A percentile compares a stretch with the other conserved stretches of the same genome.
These are phyloP conservation scores for Plagiodera versicolora DNA, from an alignment of 2,888 invertebrate species.

Conservation along the genomic window DNA sequence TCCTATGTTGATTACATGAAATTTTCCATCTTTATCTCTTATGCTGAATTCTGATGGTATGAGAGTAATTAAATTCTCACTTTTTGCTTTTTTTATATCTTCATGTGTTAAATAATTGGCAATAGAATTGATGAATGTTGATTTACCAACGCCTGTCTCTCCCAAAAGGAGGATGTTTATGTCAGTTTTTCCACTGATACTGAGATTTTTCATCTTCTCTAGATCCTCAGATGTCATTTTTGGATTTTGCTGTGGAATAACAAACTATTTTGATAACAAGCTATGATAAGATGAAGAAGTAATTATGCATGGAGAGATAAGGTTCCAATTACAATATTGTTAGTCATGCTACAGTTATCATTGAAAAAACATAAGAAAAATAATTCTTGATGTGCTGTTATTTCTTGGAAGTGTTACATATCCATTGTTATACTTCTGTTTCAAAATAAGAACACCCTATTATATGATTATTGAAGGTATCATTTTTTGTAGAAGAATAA, in stretches of 20 bases:
- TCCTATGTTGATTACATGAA: slow-evolving; percentile 35
- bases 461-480: no score
- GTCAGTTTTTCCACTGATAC: slow-evolving; percentile 26
- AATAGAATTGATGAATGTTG: slow-evolving; percentile 49
- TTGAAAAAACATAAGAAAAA: no score
- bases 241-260: not conserved
- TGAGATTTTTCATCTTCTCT: slow-evolving; percentile 15
- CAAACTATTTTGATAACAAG: not conserved
- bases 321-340: no score
- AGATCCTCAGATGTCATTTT: slow-evolving; percentile 3
- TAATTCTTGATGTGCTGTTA: no score
- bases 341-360: no score
- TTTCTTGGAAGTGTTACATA: no score
- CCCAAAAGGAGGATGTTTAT: slow-evolving; percentile 49
- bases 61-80: slow-evolving; percentile 35
- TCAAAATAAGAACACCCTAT: no score
- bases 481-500: no score
- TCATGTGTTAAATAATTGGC: slow-evolving; percentile 44
- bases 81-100: slow-evolving; percentile 36
- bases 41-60: slow-evolving; percentile 43
- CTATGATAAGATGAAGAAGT: no score
- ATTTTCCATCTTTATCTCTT: slow-evolving; percentile 36
- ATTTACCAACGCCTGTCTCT: slow-evolving; percentile 50
- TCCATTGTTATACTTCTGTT: no score
- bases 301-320: no score